Percentiles rank a stretch among this genome's conserved stretches.
These are phyloP conservation scores for Trissolcus basalis DNA, from an alignment of 1,140 invertebrate species.

Conservation along the genomic window DNA sequence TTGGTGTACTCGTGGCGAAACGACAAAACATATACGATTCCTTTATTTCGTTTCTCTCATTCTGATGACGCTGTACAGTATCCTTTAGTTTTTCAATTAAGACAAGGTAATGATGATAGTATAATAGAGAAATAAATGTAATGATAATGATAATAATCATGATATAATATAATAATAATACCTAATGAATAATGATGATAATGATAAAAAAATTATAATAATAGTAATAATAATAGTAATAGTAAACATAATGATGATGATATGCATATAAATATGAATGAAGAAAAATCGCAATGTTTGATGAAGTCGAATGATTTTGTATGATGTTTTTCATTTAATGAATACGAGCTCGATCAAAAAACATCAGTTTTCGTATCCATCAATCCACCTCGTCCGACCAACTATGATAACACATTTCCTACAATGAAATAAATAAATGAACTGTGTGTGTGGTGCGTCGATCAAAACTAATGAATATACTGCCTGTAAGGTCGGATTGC, in stretches of 20 bases:
- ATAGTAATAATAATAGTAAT: constrained; percentile 16
- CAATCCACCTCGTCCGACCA: constrained; percentile 34
- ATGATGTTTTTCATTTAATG: neutral
- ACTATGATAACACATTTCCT: neutral
- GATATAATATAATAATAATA: constrained; percentile 12
- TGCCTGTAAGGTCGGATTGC: neutral
- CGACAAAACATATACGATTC: constrained; percentile 34
- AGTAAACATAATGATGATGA: neutral
- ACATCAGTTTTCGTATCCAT: constrained; percentile 10
- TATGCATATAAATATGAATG: too few species aligned
- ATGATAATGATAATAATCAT: constrained; percentile 12
- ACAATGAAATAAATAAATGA: neutral
- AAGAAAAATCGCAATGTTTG: neutral
- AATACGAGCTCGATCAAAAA: constrained; percentile 21
- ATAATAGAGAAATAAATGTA: constrained; percentile 13
- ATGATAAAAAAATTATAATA: constrained; percentile 16
- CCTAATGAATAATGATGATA: neutral
- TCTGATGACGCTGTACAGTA: constrained; percentile 15
- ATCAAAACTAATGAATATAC: neutral
- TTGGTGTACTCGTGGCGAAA: constrained; percentile 19
- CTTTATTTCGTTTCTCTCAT: constrained; percentile 29
- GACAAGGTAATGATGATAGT: constrained; percentile 22
- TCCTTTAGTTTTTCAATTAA: constrained; percentile 19
- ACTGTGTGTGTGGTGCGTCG: neutral
- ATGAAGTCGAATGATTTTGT: neutral